Conservation (phyloP, 2,797 vertebrate genomes). For the Melanitta fusca region DNA sequence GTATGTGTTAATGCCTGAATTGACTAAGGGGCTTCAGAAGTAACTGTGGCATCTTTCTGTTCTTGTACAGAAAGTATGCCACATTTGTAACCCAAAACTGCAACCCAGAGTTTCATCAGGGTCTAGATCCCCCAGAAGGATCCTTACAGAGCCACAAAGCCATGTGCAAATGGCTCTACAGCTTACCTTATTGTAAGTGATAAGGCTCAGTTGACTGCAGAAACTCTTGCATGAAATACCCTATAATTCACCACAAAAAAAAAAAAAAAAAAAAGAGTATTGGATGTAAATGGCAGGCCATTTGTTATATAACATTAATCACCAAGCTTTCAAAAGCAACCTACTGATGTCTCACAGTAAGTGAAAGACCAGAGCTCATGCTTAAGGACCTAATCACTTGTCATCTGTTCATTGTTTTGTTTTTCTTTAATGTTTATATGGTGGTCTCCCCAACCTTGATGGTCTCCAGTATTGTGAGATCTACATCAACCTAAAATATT, state of each 20-base stretch:
- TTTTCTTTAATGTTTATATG: not conserved
- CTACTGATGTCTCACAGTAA: constrained; percentile 15
- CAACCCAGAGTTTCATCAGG: not conserved
- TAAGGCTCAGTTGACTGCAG: not conserved
- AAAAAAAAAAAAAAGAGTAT: not conserved
- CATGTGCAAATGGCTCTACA: not conserved
- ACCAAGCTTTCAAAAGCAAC: constrained; percentile 24
- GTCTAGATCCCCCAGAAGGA: not conserved
- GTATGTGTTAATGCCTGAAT: not conserved
- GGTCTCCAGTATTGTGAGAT: constrained; percentile 22
- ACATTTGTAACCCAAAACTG: not conserved
- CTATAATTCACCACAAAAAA: not conserved
- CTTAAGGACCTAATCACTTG: constrained; percentile 25
- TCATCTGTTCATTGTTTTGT: constrained; percentile 41
- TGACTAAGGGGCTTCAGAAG: not conserved
- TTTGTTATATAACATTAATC: constrained; percentile 45
- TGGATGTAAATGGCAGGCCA: constrained; percentile 45
- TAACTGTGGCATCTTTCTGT: not conserved
- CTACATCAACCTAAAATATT: not conserved
- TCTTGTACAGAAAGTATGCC: not conserved
- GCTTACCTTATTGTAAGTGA: not conserved
- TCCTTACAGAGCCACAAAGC: not conserved
- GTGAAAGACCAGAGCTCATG: constrained; percentile 3
- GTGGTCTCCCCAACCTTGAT: constrained; percentile 28
- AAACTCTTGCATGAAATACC: not conserved